Conservation (phyloP, 2,113 vertebrate species). For the Cairina moschata region DNA sequence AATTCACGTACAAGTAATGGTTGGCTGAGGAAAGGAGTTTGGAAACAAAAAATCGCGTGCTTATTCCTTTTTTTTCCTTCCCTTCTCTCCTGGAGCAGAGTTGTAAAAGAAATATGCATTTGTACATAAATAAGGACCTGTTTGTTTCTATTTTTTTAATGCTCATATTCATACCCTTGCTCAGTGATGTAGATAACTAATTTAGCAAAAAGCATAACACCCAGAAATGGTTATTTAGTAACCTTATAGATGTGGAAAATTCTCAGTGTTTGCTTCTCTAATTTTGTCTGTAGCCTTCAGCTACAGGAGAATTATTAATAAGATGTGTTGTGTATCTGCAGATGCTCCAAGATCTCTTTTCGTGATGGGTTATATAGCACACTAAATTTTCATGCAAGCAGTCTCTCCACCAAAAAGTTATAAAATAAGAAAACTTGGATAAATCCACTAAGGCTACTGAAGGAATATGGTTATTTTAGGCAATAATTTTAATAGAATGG, state of each 20-base stretch:
- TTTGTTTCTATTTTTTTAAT: background rate
- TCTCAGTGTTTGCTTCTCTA: background rate
- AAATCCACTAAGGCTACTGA: background rate
- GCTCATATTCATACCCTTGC: background rate
- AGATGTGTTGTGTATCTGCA: background rate
- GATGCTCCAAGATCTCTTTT: background rate
- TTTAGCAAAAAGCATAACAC: background rate
- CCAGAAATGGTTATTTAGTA: background rate
- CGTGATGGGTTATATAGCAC: background rate
- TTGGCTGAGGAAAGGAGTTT: background rate
- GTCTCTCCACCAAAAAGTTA: background rate
- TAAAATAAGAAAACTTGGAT: background rate
- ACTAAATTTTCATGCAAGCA: background rate
- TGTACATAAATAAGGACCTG: background rate
- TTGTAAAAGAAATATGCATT: background rate
- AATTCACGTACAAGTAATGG: background rate
- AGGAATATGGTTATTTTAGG: constrained; percentile 25
- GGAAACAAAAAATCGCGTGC: background rate
- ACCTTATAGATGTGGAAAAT: background rate
- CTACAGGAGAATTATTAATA: constrained; percentile 18
- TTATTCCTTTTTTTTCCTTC: background rate
- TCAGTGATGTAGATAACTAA: background rate
- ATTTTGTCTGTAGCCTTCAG: constrained; percentile 5
- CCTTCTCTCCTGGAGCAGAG: background rate
- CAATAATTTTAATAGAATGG: background rate